These are phyloP conservation scores for Matsumurasca onukii DNA, from an alignment of 1,140 invertebrate genomes.

Conservation along the genomic window DNA sequence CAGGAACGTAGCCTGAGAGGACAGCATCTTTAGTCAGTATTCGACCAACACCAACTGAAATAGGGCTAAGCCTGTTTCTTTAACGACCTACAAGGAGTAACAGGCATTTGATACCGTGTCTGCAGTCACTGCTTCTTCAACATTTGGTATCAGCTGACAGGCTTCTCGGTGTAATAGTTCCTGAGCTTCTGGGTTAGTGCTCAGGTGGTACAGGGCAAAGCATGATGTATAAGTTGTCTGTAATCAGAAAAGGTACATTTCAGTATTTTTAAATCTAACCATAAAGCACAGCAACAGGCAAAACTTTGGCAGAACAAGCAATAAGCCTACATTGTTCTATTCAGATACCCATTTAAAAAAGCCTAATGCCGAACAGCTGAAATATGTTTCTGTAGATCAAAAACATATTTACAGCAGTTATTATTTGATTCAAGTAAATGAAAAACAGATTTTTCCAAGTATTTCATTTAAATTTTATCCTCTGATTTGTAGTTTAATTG, in stretches of 20 bases:
- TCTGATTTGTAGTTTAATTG: too few species aligned
- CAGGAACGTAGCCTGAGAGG: constrained; percentile 79
- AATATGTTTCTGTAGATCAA: neutral
- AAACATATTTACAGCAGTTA: too few species aligned
- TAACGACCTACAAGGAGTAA: constrained; percentile 78
- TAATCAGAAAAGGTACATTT: too few species aligned
- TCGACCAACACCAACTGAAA: constrained; percentile 79
- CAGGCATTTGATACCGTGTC: constrained; percentile 59
- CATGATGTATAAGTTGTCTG: constrained; percentile 79
- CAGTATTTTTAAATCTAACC: too few species aligned
- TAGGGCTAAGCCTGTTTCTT: constrained; percentile 84
- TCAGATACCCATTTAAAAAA: too few species aligned
- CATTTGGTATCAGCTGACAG: constrained; percentile 50
- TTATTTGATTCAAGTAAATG: too few species aligned
- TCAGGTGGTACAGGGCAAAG: constrained; percentile 81
- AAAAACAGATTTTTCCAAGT: too few species aligned
- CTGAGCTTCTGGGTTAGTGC: constrained; percentile 71
- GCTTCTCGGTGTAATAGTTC: constrained; percentile 69
- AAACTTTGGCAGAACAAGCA: too few species aligned
- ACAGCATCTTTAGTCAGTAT: constrained; percentile 71
- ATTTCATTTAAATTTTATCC: too few species aligned
- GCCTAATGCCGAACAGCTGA: too few species aligned
- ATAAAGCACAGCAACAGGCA: too few species aligned
- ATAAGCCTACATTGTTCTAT: too few species aligned
- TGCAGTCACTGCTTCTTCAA: constrained; percentile 54